phyloP scores from a whole-genome alignment of 2,888 invertebrate genomes.

The Parelbella ahira region DNA sequence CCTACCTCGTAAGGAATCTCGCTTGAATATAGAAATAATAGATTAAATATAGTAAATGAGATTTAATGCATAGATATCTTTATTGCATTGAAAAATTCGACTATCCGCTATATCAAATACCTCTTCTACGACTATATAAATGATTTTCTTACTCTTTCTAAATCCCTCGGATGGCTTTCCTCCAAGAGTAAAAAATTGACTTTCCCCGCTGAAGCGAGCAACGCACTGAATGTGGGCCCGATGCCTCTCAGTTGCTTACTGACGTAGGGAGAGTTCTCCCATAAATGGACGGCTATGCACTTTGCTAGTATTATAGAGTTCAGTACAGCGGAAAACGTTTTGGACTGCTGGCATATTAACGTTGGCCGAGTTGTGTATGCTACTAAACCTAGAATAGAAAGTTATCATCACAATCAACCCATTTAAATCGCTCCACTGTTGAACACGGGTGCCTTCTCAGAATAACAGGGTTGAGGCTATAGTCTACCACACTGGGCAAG shows the following conservation, averaged over 20 bases:
- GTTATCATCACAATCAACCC: no score
- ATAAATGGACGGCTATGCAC: constrained; percentile 84
- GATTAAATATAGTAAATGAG: no score
- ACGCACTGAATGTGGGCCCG: constrained; percentile 82
- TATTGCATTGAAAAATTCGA: no score
- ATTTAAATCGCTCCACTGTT: no score
- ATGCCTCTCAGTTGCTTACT: constrained; percentile 86
- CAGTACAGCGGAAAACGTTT: constrained; percentile 75
- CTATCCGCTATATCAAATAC: no score
- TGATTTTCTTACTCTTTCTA: constrained; percentile 81
- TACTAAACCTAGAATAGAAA: constrained; percentile 67
- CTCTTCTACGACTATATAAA: no score
- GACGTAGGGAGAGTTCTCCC: constrained; percentile 87
- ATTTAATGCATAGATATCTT: no score
- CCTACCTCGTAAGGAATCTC: no score
- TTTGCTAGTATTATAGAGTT: constrained; percentile 83
- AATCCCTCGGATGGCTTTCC: constrained; percentile 85
- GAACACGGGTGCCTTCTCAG: no score
- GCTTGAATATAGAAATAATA: no score
- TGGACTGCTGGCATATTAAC: constrained; percentile 43
- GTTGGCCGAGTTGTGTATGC: constrained; percentile 75
- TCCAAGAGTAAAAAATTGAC: constrained; percentile 82
- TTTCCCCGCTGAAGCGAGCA: constrained; percentile 84
- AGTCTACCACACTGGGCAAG: no score
- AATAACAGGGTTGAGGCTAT: no score